Base-by-base conservation (phyloP, 2,888 invertebrate species). In the Aelia acuminata region DNA sequence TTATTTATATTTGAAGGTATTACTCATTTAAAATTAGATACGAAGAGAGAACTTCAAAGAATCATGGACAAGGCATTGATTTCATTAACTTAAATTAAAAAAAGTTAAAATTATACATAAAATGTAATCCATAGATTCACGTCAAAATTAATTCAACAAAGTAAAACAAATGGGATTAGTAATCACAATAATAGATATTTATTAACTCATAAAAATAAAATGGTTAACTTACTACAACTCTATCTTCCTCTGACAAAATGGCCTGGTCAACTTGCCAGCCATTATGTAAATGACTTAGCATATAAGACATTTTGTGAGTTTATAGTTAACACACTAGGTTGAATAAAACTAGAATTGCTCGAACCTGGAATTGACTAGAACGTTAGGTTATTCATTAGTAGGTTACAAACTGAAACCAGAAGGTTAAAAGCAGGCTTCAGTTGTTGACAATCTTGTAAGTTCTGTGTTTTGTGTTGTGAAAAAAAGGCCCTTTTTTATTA, bases 201-300 rank as follows among this genome's bases (percentile, higher is more conserved):
- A 22, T 35, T 4, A 48, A 47, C 13, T 80, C 87, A 13, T 43
- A n/a, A 85, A 53, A 84, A n/a, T 15, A 70, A 70, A 70, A 48
- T 39, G n/a, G n/a, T 39, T 85, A 90, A 94, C 95, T 94, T 93
- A 99, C 98, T 91, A 99, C 99, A 85, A 99, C 98, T 90, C 99
- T 94, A 92, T 99, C 99, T 93, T 99, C 99, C 93, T 99, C 99
- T 0, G 99, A 98, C 39, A 99, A 93, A 92, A 99, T 99, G 88
- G 99, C 99, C 93, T 99, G 99, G 92, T 99, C 99, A 7, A 99
- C 99, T 94, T 99, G 99, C 99, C 99, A 99, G 63, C 99, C 99
- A 93, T 99, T 99, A 94, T 98, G 98, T 91, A 99, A 95, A 96
- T 99, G 99, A 91, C 98, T 98, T 91, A 99, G 93, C 99, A 99